These are phyloP conservation scores for Sebastes kiyomatsui DNA, from an alignment of 2,797 vertebrate species.

Conservation along the genomic window DNA sequence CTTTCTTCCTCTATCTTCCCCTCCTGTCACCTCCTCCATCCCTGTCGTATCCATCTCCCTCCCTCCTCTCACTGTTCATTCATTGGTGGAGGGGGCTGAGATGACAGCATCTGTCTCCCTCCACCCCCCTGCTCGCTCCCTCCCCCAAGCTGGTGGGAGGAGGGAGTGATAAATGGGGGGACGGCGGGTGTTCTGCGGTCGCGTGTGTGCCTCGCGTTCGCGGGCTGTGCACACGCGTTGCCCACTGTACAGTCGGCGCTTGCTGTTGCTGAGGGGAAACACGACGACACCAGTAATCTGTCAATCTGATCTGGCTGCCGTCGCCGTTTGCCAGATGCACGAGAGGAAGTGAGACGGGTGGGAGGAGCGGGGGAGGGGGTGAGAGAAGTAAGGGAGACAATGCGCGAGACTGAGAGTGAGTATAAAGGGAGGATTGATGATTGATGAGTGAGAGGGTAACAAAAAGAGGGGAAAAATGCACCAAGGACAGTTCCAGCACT, in stretches of 20 bases:
- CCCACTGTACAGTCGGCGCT: conserved; percentile 11
- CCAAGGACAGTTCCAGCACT: conserved; percentile 40
- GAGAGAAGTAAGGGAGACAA: conserved; percentile 5
- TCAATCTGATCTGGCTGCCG: conserved; percentile 64
- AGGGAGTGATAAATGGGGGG: conserved; percentile 46
- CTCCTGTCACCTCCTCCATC: conserved; percentile 54
- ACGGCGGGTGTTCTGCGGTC: neutral
- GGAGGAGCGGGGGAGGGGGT: neutral
- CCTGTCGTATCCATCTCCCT: conserved; percentile 43
- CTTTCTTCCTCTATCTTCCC: conserved; percentile 44
- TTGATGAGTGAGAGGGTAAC: conserved; percentile 25
- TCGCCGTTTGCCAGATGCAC: conserved; percentile 39
- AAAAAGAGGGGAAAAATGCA: conserved; percentile 17
- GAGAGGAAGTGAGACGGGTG: conserved; percentile 14
- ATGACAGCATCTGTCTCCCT: conserved; percentile 41
- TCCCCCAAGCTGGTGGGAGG: neutral
- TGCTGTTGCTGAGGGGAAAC: conserved; percentile 28
- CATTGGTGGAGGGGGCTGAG: conserved; percentile 23
- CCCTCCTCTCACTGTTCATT: conserved; percentile 39
- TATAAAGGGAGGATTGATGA: conserved; percentile 38
- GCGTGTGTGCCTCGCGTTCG: neutral
- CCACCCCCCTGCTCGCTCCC: neutral
- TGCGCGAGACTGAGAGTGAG: conserved; percentile 29
- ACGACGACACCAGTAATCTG: conserved; percentile 69
- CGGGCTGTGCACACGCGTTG: neutral